Percentiles rank a stretch among this genome's conserved stretches.
phyloP scores from a whole-genome alignment of 2,797 vertebrate genomes.

The Morelia viridis region DNA sequence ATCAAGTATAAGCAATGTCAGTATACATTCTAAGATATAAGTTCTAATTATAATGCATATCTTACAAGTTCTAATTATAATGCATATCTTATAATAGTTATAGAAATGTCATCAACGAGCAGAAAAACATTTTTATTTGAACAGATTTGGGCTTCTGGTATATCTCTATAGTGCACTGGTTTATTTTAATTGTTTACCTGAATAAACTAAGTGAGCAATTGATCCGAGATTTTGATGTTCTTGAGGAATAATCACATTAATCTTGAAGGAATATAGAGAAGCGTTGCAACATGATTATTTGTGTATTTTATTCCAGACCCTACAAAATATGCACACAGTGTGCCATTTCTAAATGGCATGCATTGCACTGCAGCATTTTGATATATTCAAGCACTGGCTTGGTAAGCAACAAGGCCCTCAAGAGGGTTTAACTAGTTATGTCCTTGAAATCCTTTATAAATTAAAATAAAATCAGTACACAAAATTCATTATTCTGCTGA shows the following conservation, averaged over 20 bases:
- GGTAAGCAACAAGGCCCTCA: not conserved
- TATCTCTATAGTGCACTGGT: not conserved
- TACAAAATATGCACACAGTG: not conserved
- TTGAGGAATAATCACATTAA: not conserved
- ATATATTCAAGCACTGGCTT: not conserved
- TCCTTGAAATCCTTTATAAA: slow-evolving; percentile 19
- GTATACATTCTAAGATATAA: not conserved
- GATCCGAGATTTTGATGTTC: not conserved
- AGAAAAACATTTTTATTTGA: not conserved
- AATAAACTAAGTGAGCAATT: not conserved
- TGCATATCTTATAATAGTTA: not conserved
- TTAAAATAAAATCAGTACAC: slow-evolving; percentile 30
- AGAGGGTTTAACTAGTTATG: not conserved
- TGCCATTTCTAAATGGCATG: not conserved
- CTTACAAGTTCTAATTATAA: not conserved
- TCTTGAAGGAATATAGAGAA: not conserved
- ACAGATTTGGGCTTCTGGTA: not conserved
- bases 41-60: not conserved
- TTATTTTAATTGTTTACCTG: not conserved
- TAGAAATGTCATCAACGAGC: not conserved
- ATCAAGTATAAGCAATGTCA: not conserved
- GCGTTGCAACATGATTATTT: not conserved
- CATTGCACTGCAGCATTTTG: not conserved
- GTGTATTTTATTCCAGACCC: not conserved
- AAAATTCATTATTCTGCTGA: slow-evolving; percentile 30